A percentile compares a stretch with the other conserved stretches of the same genome.
Conservation (phyloP, 2,113 vertebrate genomes). For the Smithornis capensis region DNA sequence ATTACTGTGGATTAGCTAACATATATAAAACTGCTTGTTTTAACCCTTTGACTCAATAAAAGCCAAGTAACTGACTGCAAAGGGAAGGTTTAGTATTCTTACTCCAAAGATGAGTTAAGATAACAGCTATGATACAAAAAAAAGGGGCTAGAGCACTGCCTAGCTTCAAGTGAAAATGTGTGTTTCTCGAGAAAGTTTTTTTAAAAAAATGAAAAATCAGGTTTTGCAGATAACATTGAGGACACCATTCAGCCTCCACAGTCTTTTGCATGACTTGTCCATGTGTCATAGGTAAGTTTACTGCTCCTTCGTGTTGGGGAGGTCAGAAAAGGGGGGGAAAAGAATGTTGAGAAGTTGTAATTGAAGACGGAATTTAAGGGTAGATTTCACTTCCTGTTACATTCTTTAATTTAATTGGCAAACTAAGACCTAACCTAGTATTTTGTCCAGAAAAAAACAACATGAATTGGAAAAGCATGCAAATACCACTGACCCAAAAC, state of each 20-base stretch:
- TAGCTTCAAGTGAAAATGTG: not conserved
- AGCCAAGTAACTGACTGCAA: not conserved
- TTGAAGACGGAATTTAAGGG: conserved; percentile 1
- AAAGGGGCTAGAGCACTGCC: not conserved
- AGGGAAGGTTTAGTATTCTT: not conserved
- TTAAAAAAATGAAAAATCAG: not conserved
- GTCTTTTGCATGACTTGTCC: not conserved
- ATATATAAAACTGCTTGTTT: not conserved
- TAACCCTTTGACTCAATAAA: not conserved
- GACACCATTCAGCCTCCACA: not conserved
- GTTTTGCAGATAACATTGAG: not conserved
- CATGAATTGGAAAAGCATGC: conserved; percentile 79
- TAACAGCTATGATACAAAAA: not conserved
- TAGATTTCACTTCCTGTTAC: not conserved
- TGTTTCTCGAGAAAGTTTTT: not conserved
- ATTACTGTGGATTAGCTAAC: not conserved
- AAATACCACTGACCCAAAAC: conserved; percentile 78
- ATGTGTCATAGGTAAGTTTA: not conserved
- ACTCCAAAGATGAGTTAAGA: not conserved
- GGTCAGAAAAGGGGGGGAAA: conserved; percentile 31
- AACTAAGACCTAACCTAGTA: conserved; percentile 53
- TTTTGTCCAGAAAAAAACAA: conserved; percentile 73
- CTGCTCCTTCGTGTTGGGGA: not conserved
- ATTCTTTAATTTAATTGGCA: not conserved
- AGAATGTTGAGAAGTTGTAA: conserved; percentile 58